Base-by-base conservation (phyloP, 2,888 invertebrate genomes). In the Ethmia dodecea region DNA sequence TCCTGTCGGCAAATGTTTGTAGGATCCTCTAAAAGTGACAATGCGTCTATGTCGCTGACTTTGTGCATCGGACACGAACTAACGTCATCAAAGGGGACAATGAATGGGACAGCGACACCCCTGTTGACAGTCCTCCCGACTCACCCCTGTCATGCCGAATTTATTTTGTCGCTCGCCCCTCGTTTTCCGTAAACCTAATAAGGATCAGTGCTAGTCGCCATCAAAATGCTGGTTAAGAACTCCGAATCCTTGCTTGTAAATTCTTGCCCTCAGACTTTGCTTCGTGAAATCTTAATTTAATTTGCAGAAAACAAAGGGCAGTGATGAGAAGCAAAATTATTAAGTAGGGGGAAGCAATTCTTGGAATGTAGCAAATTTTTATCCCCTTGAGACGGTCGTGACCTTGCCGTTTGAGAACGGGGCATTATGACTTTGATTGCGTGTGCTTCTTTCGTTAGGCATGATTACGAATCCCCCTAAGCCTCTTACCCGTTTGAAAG, bases 241-340 rank as follows among this genome's bases (percentile, higher is more conserved):
- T 55, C 46, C 30, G 54, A 62, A 60, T 63, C 55, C 49, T 47
- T 49, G 49, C 49, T 45, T 50, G 49, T 44, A 43, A 47, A 49
- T 52, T 54, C 49, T 49, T 47, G 48, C 47, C 60, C 55, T 52
- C 52, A 57, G 59, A 56, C 54, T 52, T 51, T 49, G 46, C 59
- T 53, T 57, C 47, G 55, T 60, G 59, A 71, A 70, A 68, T 73
- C 71, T 73, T 74, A 73, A 75, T 73, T 72, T 60, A 61, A 70
- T 75, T 70, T 63, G 49, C 40, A 41, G 45, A 57, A 62, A 67
- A 63, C 56, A 68, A 68, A 69, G 61, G 66, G 39, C 37, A 4
- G 33, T 42, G 47, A 42, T 45, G 49, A 60, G 52, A 56, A 46
- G 52, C 56, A 55, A 57, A 65, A 60, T 68, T 65, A 52, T 47